These are phyloP conservation scores for Micrasema minimum DNA, from an alignment of 1,140 invertebrate genomes.

Conservation along the genomic window DNA sequence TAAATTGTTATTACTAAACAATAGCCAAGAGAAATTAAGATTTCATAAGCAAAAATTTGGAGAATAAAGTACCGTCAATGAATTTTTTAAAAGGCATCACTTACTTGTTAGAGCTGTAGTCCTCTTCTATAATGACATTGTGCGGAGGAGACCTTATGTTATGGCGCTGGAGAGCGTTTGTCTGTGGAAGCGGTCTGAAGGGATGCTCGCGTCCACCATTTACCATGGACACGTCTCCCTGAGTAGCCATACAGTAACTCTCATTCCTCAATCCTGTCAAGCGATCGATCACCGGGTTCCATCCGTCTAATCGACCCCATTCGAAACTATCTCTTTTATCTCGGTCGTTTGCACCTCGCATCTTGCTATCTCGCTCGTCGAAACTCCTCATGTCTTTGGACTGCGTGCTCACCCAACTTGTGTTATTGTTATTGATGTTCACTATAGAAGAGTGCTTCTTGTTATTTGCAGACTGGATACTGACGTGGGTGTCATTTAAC, in stretches of 20 bases:
- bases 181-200: conserved; percentile 41
- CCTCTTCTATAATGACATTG: conserved; percentile 78
- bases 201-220: conserved; percentile 58
- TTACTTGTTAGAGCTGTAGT: conserved; percentile 66
- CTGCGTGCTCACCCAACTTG: conserved; percentile 64
- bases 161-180: conserved; percentile 45
- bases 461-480: conserved; percentile 56
- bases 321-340: conserved; percentile 67
- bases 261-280: conserved; percentile 80
- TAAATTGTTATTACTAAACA: too few relatives aligned
- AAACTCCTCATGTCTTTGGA: conserved; percentile 65
- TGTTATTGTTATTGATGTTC: conserved; percentile 66
- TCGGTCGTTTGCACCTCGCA: conserved; percentile 59
- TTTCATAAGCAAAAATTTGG: too few relatives aligned
- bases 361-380: conserved; percentile 59
- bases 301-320: conserved; percentile 64
- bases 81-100: conserved; percentile 26
- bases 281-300: conserved; percentile 83
- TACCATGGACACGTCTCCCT: conserved; percentile 58
- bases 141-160: conserved; percentile 60
- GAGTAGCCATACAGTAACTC: conserved; percentile 85
- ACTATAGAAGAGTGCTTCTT: conserved; percentile 64
- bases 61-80: too few relatives aligned
- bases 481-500: conserved; percentile 54
- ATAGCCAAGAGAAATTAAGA: too few relatives aligned